Evolutionary conservation across 2,888 invertebrate genomes (phyloP).

Genomic region (Drosophila setosimentum): DNA sequence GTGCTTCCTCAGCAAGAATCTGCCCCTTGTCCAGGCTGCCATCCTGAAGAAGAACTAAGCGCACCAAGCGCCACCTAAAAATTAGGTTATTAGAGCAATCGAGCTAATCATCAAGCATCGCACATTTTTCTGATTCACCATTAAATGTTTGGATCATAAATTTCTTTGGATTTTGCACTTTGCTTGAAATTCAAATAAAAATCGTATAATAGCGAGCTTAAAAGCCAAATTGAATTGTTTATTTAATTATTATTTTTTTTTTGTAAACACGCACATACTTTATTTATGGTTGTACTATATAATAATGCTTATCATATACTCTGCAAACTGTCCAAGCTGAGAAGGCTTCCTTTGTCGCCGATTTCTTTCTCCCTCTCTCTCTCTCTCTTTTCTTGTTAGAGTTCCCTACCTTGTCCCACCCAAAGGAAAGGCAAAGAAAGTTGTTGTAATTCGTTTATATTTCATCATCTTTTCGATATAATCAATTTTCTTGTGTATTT

Average conservation of each 20-base stretch:
- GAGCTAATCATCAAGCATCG: not conserved
- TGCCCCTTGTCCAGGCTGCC: conserved; percentile 84
- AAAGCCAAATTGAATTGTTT: conserved; percentile 29
- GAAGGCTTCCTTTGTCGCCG: conserved; percentile 4
- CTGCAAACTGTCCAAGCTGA: conserved; percentile 5
- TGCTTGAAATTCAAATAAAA: conserved; percentile 71
- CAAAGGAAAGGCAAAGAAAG: conserved; percentile 76
- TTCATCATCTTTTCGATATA: conserved; percentile 72
- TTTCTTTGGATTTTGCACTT: conserved; percentile 48
- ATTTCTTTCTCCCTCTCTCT: not conserved
- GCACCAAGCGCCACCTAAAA: not conserved
- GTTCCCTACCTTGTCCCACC: conserved; percentile 64
- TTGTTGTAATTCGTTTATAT: conserved; percentile 78
- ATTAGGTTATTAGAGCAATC: conserved; percentile 3
- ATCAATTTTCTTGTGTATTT: conserved; percentile 68
- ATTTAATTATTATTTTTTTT: conserved; percentile 9
- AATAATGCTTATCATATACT: conserved; percentile 25
- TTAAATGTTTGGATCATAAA: conserved; percentile 16
- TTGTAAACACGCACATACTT: conserved; percentile 15
- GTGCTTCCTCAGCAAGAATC: conserved; percentile 84
- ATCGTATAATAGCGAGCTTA: conserved; percentile 74
- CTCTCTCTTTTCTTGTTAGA: not conserved
- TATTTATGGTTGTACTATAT: conserved; percentile 12
- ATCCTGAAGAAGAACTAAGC: conserved; percentile 79
- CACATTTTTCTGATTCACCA: conserved; percentile 29